These are phyloP conservation scores for Coleophora flavipennella DNA, from an alignment of 2,888 invertebrate genomes.

Conservation along the genomic window DNA sequence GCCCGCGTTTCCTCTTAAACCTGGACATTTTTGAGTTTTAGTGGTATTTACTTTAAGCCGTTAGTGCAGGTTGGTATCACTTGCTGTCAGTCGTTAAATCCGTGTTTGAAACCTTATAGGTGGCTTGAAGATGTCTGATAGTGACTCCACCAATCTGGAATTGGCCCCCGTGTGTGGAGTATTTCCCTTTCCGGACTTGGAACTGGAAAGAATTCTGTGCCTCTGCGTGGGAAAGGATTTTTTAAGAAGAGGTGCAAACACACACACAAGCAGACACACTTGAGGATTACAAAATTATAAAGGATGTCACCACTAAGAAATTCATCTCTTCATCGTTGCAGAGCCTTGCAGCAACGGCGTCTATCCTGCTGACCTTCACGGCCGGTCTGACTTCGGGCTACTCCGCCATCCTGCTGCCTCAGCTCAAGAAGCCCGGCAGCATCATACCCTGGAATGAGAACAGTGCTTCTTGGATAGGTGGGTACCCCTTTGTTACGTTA, in stretches of 20 bases:
- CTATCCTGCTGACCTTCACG: conserved; percentile 69
- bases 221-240: too few relatives aligned
- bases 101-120: too few relatives aligned
- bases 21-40: too few relatives aligned
- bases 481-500: conserved; percentile 6
- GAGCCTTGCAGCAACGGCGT: conserved; percentile 68
- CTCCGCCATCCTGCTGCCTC: conserved; percentile 76
- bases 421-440: conserved; percentile 55
- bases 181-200: too few relatives aligned
- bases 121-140: too few relatives aligned
- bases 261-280: neutral
- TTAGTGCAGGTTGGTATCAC: too few relatives aligned
- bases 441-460: conserved; percentile 54
- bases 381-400: conserved; percentile 76
- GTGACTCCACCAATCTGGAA: too few relatives aligned
- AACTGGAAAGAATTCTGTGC: too few relatives aligned
- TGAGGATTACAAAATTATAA: neutral
- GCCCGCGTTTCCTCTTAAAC: too few relatives aligned
- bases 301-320: neutral
- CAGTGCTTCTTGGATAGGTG: conserved; percentile 76
- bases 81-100: too few relatives aligned
- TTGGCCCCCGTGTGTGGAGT: too few relatives aligned
- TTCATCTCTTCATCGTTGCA: conserved; percentile 24
- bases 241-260: neutral
- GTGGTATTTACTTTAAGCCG: too few relatives aligned